phyloP scores from a whole-genome alignment of 2,888 invertebrate genomes.

The Ormyrus labotus region DNA sequence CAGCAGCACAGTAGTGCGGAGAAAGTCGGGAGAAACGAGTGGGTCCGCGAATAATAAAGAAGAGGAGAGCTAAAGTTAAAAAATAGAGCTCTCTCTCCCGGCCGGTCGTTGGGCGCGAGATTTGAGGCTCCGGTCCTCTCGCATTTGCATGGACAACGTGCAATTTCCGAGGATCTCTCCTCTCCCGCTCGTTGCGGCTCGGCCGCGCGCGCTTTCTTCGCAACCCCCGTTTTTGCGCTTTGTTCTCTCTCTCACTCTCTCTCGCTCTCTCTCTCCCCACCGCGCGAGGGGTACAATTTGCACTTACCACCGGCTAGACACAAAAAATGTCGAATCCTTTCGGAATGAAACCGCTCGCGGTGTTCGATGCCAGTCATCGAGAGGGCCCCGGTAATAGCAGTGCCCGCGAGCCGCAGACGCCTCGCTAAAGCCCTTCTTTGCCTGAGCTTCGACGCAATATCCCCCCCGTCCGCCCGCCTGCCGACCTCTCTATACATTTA shows the following conservation, averaged over 20 bases:
- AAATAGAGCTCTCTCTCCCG: constrained; percentile 28
- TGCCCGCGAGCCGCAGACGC: constrained; percentile 65
- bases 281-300: constrained; percentile 63
- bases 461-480: too few species aligned
- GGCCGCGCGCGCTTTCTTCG: constrained; percentile 29
- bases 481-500: too few species aligned
- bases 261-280: constrained; percentile 52
- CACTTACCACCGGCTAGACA: constrained; percentile 75
- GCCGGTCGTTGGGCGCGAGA: constrained; percentile 35
- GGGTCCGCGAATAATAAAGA: constrained; percentile 42
- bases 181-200: constrained; percentile 25
- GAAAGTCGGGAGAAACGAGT: constrained; percentile 26
- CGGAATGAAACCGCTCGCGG: constrained; percentile 66
- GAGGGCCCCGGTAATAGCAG: constrained; percentile 70
- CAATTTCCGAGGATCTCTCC: constrained; percentile 67
- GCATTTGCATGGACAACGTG: constrained; percentile 71
- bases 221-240: constrained; percentile 21
- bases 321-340: constrained; percentile 72
- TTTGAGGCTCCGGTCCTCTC: constrained; percentile 37
- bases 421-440: background rate
- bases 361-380: constrained; percentile 73
- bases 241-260: constrained; percentile 40
- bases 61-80: constrained; percentile 45
- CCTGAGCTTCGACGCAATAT: too few species aligned
- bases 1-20: background rate